Evolutionary conservation across 2,797 vertebrate species (phyloP).

Genomic region (Hemitrygon akajei): DNA sequence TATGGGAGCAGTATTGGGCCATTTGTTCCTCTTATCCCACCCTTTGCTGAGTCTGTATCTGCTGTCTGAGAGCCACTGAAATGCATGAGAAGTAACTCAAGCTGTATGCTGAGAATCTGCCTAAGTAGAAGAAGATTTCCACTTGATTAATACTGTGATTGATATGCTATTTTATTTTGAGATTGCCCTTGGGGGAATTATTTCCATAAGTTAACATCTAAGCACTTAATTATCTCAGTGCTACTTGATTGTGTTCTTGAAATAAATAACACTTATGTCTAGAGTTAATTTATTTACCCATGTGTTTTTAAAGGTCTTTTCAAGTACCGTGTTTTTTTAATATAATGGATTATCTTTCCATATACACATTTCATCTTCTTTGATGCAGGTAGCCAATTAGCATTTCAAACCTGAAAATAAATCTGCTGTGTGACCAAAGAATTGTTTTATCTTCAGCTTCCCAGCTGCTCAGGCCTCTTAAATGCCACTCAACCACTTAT

Average conservation of each 20-base stretch:
- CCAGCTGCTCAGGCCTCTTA: neutral
- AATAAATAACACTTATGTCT: neutral
- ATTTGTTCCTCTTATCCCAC: too few relatives aligned
- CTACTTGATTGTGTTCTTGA: slow-evolving; percentile 9
- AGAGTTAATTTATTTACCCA: neutral
- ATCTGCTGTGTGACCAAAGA: neutral
- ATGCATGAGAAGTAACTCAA: too few relatives aligned
- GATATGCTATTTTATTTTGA: neutral
- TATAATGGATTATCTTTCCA: neutral
- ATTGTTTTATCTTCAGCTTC: neutral
- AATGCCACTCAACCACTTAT: neutral
- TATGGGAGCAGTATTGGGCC: too few relatives aligned
- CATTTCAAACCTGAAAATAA: neutral
- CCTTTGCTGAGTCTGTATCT: too few relatives aligned
- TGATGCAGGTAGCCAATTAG: slow-evolving; percentile 15
- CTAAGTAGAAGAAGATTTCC: too few relatives aligned
- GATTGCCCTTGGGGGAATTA: neutral
- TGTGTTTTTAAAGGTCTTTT: neutral
- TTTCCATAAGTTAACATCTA: neutral
- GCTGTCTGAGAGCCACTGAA: too few relatives aligned
- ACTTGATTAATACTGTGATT: neutral
- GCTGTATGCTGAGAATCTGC: too few relatives aligned
- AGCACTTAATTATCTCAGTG: neutral
- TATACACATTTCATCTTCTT: neutral
- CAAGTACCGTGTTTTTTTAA: neutral